Base-by-base conservation (phyloP, 2,113 vertebrate genomes). In the Pungitius pungitius region DNA sequence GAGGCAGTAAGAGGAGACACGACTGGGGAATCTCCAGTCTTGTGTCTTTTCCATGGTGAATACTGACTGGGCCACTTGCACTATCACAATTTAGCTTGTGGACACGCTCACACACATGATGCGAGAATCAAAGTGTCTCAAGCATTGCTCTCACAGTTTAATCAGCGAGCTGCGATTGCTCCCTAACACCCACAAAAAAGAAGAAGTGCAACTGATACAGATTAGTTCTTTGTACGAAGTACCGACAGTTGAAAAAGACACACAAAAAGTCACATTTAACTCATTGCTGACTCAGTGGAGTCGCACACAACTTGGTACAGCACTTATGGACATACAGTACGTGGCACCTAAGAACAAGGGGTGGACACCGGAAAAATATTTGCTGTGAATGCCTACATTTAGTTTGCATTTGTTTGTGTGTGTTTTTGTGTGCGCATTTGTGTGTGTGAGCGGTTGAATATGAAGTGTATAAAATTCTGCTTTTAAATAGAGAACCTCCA, bases 351-450 rank as follows among this genome's bases (percentile, higher is more conserved):
- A 74, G 57, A 67, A 87, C 77, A 20, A 84, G 47, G 81, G 68
- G 77, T 85, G 81, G 73, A 88, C 62, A 75, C 80, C 82, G 80
- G 62, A 78, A 80, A 83, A 83, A 75, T 81, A 72, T 77, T 67
- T 78, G 81, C 37, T 68, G 80, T 79, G 77, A 86, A 66, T 82
- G 80, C 47, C 81, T 72, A 81, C 13, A 6, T 33, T 84, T 78
- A 63, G 72, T 81, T 77, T 76, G 35, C 27, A n/a, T 62, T 35
- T 83, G 77, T 75, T 47, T 65, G 62, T 63, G 74, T 74, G 66
- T 72, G 76, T 67, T 64, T 74, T 45, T 75, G 69, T 65, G 42
- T 24, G 42, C 61, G 73, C 55, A 45, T 56, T 35, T 62, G 33
- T 64, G 51, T 40, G 45, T 30, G 58, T 35, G 45, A 39, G 66